Evolutionary conservation across 2,113 vertebrate species (phyloP).

Genomic region (Varanus salvator): DNA sequence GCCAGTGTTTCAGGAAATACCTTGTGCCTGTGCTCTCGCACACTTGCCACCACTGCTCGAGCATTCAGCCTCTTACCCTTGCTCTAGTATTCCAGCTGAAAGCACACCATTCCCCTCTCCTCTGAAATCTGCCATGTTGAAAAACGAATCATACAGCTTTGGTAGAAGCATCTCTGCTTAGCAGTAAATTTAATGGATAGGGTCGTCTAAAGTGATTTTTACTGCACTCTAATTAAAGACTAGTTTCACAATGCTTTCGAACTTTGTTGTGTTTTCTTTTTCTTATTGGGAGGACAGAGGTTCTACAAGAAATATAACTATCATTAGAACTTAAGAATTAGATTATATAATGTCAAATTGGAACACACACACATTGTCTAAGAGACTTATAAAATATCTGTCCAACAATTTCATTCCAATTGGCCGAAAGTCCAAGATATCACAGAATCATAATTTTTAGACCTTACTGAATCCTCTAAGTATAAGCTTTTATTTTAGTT

Average conservation of each 20-base stretch:
- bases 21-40: slow-evolving; percentile 40
- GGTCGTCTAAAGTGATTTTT: neutral
- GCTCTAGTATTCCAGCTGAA: slow-evolving; percentile 45
- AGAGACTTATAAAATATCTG: neutral
- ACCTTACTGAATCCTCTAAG: neutral
- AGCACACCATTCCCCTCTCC: slow-evolving; percentile 53
- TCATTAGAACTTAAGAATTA: neutral
- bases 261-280: neutral
- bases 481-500: neutral
- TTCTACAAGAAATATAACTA: neutral
- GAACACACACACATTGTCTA: neutral
- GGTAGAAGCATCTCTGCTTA: slow-evolving; percentile 54
- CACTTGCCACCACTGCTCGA: slow-evolving; percentile 61
- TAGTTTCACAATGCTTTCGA: neutral
- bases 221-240: slow-evolving; percentile 9
- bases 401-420: neutral
- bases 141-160: slow-evolving; percentile 20
- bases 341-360: neutral
- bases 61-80: slow-evolving; percentile 69
- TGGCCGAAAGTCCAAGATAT: neutral
- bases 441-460: neutral
- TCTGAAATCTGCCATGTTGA: slow-evolving; percentile 31
- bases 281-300: neutral
- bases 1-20: slow-evolving; percentile 64
- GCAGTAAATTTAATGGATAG: slow-evolving; percentile 18